A percentile compares a stretch with the other conserved stretches of the same genome.
phyloP scores from a whole-genome alignment of 2,113 vertebrate species.

The Gobio gobio region DNA sequence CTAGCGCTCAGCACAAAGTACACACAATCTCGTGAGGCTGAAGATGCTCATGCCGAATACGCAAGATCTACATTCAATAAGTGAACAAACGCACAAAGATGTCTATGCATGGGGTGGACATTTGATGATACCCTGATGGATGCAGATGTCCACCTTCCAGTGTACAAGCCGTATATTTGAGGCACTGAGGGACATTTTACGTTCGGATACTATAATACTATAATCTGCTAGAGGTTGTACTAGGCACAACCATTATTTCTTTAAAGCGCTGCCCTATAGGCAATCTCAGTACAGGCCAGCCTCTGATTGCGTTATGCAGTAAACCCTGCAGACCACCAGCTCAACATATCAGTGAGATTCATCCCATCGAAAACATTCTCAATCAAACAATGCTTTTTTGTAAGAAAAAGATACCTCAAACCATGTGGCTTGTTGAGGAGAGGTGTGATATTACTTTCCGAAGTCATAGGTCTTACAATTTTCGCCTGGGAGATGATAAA shows the following conservation, averaged over 20 bases:
- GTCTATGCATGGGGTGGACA: too few species aligned
- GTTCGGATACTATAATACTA: slow-evolving; percentile 1
- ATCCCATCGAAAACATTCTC: not conserved
- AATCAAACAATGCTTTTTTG: slow-evolving; percentile 14
- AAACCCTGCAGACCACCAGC: slow-evolving; percentile 17
- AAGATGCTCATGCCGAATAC: not conserved
- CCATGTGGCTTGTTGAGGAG: not conserved
- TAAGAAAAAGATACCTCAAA: not conserved
- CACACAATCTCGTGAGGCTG: not conserved
- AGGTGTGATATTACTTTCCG: slow-evolving; percentile 24
- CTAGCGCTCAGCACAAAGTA: slow-evolving; percentile 14
- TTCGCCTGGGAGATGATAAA: slow-evolving; percentile 1
- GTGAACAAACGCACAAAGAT: not conserved
- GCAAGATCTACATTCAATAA: not conserved
- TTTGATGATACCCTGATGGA: not conserved
- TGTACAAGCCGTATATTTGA: not conserved
- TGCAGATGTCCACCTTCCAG: not conserved
- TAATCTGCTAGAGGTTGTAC: slow-evolving; percentile 24
- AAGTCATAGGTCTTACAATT: slow-evolving; percentile 18
- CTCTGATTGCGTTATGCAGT: slow-evolving; percentile 17
- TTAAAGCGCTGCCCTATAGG: slow-evolving; percentile 36
- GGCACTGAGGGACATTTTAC: not conserved
- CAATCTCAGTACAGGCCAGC: slow-evolving; percentile 1
- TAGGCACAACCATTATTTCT: slow-evolving; percentile 17
- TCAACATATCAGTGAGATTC: not conserved